Base-by-base conservation (phyloP, 2,797 vertebrate genomes). In the Brachyalestes nurse region DNA sequence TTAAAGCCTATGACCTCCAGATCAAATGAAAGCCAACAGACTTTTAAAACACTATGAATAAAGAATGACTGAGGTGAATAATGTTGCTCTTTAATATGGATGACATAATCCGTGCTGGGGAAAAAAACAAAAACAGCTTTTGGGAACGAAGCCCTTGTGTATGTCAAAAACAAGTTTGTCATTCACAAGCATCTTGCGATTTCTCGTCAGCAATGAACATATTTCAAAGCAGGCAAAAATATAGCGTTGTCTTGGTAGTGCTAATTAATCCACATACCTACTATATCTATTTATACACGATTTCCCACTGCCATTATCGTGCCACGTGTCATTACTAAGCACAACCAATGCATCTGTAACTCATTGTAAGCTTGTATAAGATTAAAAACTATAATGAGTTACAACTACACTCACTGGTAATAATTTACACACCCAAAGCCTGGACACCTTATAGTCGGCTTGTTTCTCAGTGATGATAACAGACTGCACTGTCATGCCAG, bases 51-150 rank as follows among this genome's bases (percentile, higher is more conserved):
- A n/a, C 16, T 9, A 28, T 12, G 55, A 21, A 42, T 21, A 16
- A 60, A 38, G 38, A 40, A 13, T 6, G 34, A 38, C 34, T 57
- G 34, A 40, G 25, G 28, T 21, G 21, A 21, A 57, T 21, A 38
- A 4, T 7, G 4, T 58, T 4, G 34, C 51, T 21, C 28, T 53
- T 34, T 53, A 53, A 45, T 19, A 69, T 69, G 66, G 55, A 19
- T 21, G 40, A 53, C 19, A 51, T 38, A 23, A 34, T 72, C 17
- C n/a, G 19, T 66, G 40, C 42, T 47, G 65, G 23, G 60, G n/a
- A n/a, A 34, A 45, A 61, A 69, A 73, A 64, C 69, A 57, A 61
- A 45, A 58, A 62, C 66, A 66, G 5, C 53, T 77, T 45, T 25
- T 9, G 55, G n/a, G 10, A 79, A 57, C 79, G 67, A 53, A 74